Percentiles rank a stretch among this genome's conserved stretches.
Conservation (phyloP, 2,113 vertebrate genomes). For the Hippoglossus stenolepis region DNA sequence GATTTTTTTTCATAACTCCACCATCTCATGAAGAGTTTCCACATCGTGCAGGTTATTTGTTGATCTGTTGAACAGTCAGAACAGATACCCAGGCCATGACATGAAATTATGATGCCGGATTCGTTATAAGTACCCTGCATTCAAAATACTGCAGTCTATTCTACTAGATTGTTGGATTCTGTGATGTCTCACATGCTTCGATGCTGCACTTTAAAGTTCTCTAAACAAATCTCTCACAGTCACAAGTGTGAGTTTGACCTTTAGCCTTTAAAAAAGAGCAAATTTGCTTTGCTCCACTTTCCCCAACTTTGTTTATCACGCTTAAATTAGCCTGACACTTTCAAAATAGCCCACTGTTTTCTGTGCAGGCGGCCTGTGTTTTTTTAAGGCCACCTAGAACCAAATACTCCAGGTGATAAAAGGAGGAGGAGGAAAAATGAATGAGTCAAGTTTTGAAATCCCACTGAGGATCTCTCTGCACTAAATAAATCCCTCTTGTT, state of each 20-base stretch:
- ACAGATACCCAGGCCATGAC: not conserved
- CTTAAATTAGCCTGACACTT: conserved; percentile 37
- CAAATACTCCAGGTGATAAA: conserved; percentile 26
- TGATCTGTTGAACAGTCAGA: conserved; percentile 2
- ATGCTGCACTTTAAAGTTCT: conserved; percentile 7
- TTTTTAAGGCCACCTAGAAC: conserved; percentile 29
- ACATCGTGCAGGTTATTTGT: conserved; percentile 16
- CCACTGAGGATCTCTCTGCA: conserved; percentile 32
- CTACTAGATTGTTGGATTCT: no score
- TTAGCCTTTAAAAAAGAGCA: conserved; percentile 27
- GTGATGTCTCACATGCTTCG: not conserved
- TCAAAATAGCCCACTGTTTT: conserved; percentile 10
- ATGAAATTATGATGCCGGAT: not conserved
- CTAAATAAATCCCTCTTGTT: conserved; percentile 65
- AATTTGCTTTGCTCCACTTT: conserved; percentile 33
- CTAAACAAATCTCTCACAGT: conserved; percentile 29
- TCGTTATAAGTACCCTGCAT: not conserved
- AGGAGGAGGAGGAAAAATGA: conserved; percentile 16
- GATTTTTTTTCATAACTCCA: conserved; percentile 22
- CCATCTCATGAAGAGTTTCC: not conserved
- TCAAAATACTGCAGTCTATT: no score
- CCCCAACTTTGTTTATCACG: conserved; percentile 15
- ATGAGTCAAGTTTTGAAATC: conserved; percentile 57
- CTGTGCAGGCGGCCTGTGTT: conserved; percentile 20
- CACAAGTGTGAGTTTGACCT: conserved; percentile 49